Evolutionary conservation across 2,113 vertebrate species (phyloP), one percentile per base, ranked within the genome.

Genomic region (Geococcyx californianus): DNA sequence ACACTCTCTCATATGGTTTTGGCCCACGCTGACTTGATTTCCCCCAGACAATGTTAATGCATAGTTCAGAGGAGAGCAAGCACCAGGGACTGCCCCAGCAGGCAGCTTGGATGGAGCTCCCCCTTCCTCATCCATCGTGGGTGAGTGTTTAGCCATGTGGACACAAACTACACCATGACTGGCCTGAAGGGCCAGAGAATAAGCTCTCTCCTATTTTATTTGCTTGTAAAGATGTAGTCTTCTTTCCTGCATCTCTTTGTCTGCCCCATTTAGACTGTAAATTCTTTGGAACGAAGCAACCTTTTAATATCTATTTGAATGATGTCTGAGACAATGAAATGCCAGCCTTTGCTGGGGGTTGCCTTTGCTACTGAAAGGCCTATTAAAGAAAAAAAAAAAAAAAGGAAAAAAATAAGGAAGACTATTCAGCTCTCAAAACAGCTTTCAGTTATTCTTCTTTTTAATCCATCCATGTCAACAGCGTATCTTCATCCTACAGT

Each of bases 391-490:
- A 29, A 28, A 38, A 47, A 15, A 9, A 69, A 51, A 52, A 18
- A 5, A 36, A 12, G 13, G 3, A 26, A 52, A 74, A 56, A 88
- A 93, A 66, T 10, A 81, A 75, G 47, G 9, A 81, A 77, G 72
- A 93, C 44, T 77, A 81, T 90, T 84, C 73, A 73, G 14, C n/a
- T 93, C 62, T 91, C 7, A 4, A 92, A 95, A 84, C 56, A 81
- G 44, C 68, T 87, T 73, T 92, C 73, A 60, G 66, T 93, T 94
- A 84, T 96, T 94, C 86, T 94, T 86, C 72, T 84, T 90, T 86
- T 84, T 94, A 93, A 95, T 94, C 64, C 73, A 86, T 64, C 76
- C 86, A 72, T 90, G 88, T 96, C 95, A 93, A 84, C 88, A 94
- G 26, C 64, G 42, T 64, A 87, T 89, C 69, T 87, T 86, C 75